Evolutionary conservation across 2,888 invertebrate genomes (phyloP), one percentile per base, ranked within the genome.

Genomic region (Andrena flavipes): DNA sequence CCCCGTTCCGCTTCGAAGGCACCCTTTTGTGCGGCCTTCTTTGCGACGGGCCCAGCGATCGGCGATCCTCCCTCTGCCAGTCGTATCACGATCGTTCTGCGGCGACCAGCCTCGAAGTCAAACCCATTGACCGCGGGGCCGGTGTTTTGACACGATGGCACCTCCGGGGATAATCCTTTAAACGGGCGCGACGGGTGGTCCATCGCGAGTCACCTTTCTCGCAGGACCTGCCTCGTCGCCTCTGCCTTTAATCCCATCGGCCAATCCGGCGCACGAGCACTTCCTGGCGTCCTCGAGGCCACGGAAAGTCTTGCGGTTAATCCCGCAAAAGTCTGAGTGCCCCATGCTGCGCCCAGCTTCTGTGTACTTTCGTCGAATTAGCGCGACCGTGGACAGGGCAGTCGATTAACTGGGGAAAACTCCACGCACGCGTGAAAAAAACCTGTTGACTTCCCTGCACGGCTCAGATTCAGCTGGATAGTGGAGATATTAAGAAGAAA

Each of bases 111-210:
- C 80, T 75, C 80, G 82, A 91, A 93, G 92, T 92, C 92, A 93
- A 92, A 80, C 42, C 87, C 84, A 90, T 87, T 86, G 84, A 85
- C 87, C n/a, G 82, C 77, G 82, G 87, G 86, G 80, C 85, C 78
- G 87, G 82, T 93, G 92, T 93, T 93, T 93, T 93, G 93, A 93
- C 93, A 92, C 90, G 91, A 90, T 86, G 90, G 91, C 90, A 92
- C 91, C 92, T 91, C 89, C 68, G 84, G 85, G 89, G 92, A 90
- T 93, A 92, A 93, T 92, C 93, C 91, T 90, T 92, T 93, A 92
- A 93, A 93, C 92, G 91, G 83, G 82, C 91, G 35, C 90, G 48
- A 78, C 90, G 89, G 91, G 92, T 89, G 92, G 91, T 86, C 91
- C 64, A 29, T 80, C 86, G 82, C 79, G 82, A 84, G 82, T 87